Percentiles rank a stretch among this genome's conserved stretches.
Evolutionary conservation across 2,113 vertebrate species (phyloP).

Genomic region (Caranx melampygus): DNA sequence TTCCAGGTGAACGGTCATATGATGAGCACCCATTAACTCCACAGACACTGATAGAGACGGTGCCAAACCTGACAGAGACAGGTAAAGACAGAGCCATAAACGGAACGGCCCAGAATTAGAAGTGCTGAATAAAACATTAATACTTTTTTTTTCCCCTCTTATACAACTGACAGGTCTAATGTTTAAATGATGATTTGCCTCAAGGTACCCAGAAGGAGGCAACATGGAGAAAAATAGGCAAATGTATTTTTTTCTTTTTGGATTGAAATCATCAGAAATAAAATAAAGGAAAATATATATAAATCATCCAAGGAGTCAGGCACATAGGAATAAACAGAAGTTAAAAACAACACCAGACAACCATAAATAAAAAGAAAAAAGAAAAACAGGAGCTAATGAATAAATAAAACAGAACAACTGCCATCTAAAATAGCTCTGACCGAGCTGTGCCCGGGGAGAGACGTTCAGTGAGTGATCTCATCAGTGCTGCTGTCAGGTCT

Average conservation of each 20-base stretch:
- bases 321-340: slow-evolving; percentile 3
- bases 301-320: neutral
- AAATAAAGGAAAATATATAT: neutral
- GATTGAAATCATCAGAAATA: slow-evolving; percentile 21
- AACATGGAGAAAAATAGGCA: slow-evolving; percentile 41
- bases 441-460: slow-evolving; percentile 15
- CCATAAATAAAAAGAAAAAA: neutral
- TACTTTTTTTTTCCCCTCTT: slow-evolving; percentile 35
- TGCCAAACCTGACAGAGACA: slow-evolving; percentile 38
- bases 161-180: slow-evolving; percentile 73
- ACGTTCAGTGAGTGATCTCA: slow-evolving; percentile 55
- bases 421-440: slow-evolving; percentile 44
- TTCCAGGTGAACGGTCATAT: neutral
- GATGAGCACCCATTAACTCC: slow-evolving; percentile 2
- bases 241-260: slow-evolving; percentile 16
- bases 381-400: slow-evolving; percentile 47
- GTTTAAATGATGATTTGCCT: slow-evolving; percentile 77
- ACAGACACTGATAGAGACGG: slow-evolving; percentile 23
- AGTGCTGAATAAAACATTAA: slow-evolving; percentile 73
- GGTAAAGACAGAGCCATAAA: slow-evolving; percentile 33
- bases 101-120: slow-evolving; percentile 57
- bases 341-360: slow-evolving; percentile 15
- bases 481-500: slow-evolving; percentile 52
- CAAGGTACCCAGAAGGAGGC: slow-evolving; percentile 53
- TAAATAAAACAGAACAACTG: slow-evolving; percentile 56